phyloP scores from a whole-genome alignment of 2,797 vertebrate species.

The Nyctalus aviator region DNA sequence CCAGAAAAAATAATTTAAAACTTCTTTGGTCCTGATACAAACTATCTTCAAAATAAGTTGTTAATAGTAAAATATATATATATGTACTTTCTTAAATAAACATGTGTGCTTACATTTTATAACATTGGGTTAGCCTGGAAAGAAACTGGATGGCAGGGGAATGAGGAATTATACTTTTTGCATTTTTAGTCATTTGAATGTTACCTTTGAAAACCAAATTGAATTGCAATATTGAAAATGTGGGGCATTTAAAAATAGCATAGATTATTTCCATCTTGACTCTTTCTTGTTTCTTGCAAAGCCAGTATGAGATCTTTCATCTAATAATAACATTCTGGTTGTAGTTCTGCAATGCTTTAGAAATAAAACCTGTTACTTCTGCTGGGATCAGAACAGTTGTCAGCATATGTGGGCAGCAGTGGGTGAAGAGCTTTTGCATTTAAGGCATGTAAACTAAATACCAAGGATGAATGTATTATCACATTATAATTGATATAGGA shows the following conservation, averaged over 20 bases:
- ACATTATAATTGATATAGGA: conserved; percentile 62
- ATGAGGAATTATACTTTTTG: conserved; percentile 25
- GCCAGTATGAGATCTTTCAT: conserved; percentile 74
- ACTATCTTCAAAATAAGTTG: background rate
- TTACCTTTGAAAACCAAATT: conserved; percentile 67
- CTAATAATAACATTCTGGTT: conserved; percentile 81
- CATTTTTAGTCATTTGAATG: conserved; percentile 68
- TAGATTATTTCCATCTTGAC: conserved; percentile 74
- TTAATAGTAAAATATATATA: conserved; percentile 32
- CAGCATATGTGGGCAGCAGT: conserved; percentile 81
- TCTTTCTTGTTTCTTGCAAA: conserved; percentile 73
- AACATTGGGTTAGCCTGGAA: background rate
- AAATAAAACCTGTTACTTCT: conserved; percentile 83
- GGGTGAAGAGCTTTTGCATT: conserved; percentile 76
- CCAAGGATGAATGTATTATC: conserved; percentile 71
- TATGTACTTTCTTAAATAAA: background rate
- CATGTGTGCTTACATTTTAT: background rate
- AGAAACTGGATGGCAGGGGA: background rate
- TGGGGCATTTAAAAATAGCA: conserved; percentile 70
- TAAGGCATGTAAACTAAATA: conserved; percentile 74
- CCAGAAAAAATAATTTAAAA: conserved; percentile 52
- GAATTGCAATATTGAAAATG: conserved; percentile 68
- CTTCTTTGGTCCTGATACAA: background rate
- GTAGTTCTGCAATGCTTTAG: conserved; percentile 76
- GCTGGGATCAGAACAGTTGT: conserved; percentile 81